Evolutionary conservation across 2,888 invertebrate genomes (phyloP).

Genomic region (Pegoplata infirma): DNA sequence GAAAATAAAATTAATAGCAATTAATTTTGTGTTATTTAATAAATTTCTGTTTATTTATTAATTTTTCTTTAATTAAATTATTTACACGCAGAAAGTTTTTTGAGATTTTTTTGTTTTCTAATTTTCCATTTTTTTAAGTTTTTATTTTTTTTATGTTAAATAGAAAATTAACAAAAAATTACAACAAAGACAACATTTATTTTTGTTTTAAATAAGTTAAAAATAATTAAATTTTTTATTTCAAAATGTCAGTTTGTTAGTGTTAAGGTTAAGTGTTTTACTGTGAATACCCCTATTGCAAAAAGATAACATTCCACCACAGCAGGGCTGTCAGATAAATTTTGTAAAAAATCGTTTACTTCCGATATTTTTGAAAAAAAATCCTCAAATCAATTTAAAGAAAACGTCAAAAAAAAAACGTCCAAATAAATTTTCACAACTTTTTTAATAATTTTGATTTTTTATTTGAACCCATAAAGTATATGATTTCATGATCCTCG

Average conservation of each 20-base stretch:
- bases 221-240: not conserved
- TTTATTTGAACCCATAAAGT: no score
- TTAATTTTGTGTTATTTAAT: not conserved
- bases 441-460: no score
- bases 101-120: constrained; percentile 14
- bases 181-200: constrained; percentile 56
- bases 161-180: constrained; percentile 22
- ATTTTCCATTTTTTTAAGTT: constrained; percentile 14
- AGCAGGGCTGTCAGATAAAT: no score
- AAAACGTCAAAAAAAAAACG: no score
- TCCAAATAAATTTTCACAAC: no score
- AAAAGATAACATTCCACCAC: no score
- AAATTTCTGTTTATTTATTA: not conserved
- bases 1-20: no score
- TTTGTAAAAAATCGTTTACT: no score
- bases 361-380: no score
- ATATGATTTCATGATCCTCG: no score
- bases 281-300: no score
- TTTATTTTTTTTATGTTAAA: constrained; percentile 11
- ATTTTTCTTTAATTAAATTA: constrained; percentile 9
- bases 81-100: constrained; percentile 39
- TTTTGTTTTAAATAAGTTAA: constrained; percentile 47
- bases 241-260: constrained; percentile 1
- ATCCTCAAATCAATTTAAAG: no score
- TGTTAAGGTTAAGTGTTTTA: not conserved